phyloP scores from a whole-genome alignment of 2,113 vertebrate species.

The Saccopteryx leptura region DNA sequence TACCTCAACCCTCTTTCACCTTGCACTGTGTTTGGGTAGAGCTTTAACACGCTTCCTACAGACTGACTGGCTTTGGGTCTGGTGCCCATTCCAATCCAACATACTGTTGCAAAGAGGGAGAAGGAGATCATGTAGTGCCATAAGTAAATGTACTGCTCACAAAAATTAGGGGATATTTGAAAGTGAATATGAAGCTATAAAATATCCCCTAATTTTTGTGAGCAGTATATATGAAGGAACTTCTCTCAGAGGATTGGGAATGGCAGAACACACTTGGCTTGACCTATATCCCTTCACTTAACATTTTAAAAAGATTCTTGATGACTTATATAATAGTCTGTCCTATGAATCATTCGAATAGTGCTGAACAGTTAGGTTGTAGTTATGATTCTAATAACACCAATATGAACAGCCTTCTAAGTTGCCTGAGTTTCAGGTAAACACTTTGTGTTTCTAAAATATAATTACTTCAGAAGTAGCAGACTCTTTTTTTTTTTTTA shows the following conservation, averaged over 20 bases:
- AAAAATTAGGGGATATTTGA: too few relatives aligned
- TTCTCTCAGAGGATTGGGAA: neutral
- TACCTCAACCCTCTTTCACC: neutral
- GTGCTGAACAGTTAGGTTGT: neutral
- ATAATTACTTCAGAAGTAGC: neutral
- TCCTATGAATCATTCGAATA: neutral
- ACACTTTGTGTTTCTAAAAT: slow-evolving; percentile 25
- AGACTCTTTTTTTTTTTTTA: too few relatives aligned
- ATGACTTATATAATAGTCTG: neutral
- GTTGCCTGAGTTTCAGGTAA: neutral
- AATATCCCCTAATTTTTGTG: too few relatives aligned
- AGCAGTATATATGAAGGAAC: neutral
- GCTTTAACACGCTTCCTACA: neutral
- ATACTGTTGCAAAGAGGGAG: neutral
- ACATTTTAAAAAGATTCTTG: slow-evolving; percentile 12
- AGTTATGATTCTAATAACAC: neutral
- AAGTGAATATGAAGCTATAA: too few relatives aligned
- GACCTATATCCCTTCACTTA: neutral
- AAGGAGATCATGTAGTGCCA: neutral
- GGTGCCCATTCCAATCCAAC: neutral
- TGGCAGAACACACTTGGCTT: neutral
- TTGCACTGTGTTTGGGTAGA: neutral
- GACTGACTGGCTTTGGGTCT: neutral
- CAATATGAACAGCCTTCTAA: neutral
- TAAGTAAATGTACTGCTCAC: neutral